A percentile compares a stretch with the other conserved stretches of the same genome.
These are phyloP conservation scores for Martes martes DNA, from an alignment of 2,113 vertebrate species.

Conservation along the genomic window DNA sequence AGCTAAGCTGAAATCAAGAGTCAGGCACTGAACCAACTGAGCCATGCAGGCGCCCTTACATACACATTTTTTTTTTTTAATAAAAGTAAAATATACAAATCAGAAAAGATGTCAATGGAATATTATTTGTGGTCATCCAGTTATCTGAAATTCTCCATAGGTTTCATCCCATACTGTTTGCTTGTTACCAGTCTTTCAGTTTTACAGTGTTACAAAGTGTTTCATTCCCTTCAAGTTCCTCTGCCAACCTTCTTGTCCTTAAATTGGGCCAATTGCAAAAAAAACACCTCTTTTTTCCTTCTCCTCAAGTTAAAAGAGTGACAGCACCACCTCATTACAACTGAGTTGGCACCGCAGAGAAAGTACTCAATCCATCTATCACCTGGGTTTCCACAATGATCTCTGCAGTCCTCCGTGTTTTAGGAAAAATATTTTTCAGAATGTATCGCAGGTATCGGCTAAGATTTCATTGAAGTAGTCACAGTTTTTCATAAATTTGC, in stretches of 20 bases:
- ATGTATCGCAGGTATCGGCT: not conserved
- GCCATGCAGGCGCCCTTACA: not conserved
- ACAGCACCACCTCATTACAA: constrained; percentile 62
- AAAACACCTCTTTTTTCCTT: constrained; percentile 69
- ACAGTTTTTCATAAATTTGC: not conserved
- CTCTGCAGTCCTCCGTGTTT: not conserved
- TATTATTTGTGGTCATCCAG: constrained; percentile 64
- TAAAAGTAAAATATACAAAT: constrained; percentile 60
- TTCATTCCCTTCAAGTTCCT: constrained; percentile 62
- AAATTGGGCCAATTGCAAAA: constrained; percentile 57
- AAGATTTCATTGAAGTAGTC: not conserved
- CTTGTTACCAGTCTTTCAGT: constrained; percentile 71
- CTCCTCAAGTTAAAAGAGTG: constrained; percentile 46
- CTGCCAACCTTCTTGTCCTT: constrained; percentile 78
- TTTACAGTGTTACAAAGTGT: constrained; percentile 43
- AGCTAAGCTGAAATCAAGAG: not conserved
- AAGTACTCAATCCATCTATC: not conserved
- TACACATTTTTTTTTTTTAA: not conserved
- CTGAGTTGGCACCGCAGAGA: constrained; percentile 50
- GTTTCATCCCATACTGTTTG: constrained; percentile 59
- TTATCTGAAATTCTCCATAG: constrained; percentile 48
- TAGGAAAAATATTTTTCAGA: not conserved
- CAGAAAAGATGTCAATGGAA: not conserved
- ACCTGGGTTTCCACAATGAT: not conserved
- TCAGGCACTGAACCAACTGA: not conserved